Evolutionary conservation across 2,888 invertebrate genomes (phyloP), one percentile per base, ranked within the genome.

Genomic region (Dioctria rufipes): DNA sequence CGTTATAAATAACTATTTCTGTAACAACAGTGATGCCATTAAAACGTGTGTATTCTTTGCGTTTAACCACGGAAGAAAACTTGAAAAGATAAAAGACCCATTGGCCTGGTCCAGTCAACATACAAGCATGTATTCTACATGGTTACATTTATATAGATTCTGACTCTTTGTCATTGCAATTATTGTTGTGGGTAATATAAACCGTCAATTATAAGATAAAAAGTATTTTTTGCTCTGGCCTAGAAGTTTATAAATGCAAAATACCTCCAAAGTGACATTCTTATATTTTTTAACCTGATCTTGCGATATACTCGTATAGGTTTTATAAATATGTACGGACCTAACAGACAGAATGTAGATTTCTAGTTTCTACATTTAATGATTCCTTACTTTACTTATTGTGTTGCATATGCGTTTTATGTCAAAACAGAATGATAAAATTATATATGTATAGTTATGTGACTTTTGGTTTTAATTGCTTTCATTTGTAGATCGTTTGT

Each of bases 161-260:
- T 42, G 43, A 40, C 43, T 60, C 46, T 75, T 75, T 75, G 61
- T 60, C 61, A 61, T 13, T 58, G 60, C 58, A 60, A 61, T 61
- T 75, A 75, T 75, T 75, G 61, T 75, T 75, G 75, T 75, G 58
- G 75, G 61, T 75, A 75, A 75, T 75, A 61, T 75, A 75, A 75
- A 60, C 75, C 61, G 75, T 60, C 75, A 75, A 75, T 75, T 75
- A 75, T 75, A 61, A 60, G 60, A 75, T 60, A 58, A 60, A 61
- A 75, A 75, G 61, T 75, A 60, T 75, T 25, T 61, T 40, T 75
- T 11, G 37, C 37, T 39, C 71, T 40, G 13, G 71, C 3, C 46
- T 39, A 11, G 37, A 13, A 46, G 46, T 46, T 67, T 46, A 67
- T 67, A 67, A 67, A 71, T 71, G 71, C 71, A 71, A 71, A 71